A percentile compares a stretch with the other conserved stretches of the same genome.
phyloP scores from a whole-genome alignment of 2,113 vertebrate genomes.

The Garra rufa region DNA sequence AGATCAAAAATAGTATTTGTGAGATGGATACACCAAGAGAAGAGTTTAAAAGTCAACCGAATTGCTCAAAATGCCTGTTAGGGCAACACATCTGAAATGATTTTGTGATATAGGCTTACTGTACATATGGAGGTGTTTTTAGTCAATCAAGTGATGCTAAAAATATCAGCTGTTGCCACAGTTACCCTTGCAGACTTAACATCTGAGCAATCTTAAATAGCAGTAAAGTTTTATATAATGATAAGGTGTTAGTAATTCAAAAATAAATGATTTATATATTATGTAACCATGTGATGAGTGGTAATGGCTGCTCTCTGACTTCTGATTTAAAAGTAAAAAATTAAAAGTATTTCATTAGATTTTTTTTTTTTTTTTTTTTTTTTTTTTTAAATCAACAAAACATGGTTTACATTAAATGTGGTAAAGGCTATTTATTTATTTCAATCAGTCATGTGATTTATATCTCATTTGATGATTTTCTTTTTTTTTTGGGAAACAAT shows the following conservation, averaged over 20 bases:
- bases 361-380: too few species aligned
- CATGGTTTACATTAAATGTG: too few species aligned
- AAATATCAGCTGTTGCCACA: constrained; percentile 2
- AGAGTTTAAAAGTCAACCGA: neutral
- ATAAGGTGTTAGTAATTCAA: neutral
- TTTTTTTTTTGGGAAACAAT: too few species aligned
- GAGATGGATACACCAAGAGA: neutral
- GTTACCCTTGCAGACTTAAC: neutral
- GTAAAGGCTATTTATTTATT: too few species aligned
- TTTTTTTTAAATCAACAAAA: too few species aligned
- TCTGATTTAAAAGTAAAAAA: neutral
- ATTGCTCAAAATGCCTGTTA: neutral
- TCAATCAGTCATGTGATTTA: too few species aligned
- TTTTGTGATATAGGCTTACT: neutral
- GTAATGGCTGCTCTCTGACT: neutral
- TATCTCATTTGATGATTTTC: too few species aligned
- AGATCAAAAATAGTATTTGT: neutral
- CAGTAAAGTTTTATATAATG: neutral
- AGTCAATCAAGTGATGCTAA: neutral
- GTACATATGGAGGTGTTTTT: neutral
- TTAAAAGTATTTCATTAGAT: neutral
- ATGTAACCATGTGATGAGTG: neutral
- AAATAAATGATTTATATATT: neutral
- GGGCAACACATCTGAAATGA: neutral
- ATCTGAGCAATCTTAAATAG: neutral